Evolutionary conservation across 2,888 invertebrate genomes (phyloP).

Genomic region (Amiota communis): DNA sequence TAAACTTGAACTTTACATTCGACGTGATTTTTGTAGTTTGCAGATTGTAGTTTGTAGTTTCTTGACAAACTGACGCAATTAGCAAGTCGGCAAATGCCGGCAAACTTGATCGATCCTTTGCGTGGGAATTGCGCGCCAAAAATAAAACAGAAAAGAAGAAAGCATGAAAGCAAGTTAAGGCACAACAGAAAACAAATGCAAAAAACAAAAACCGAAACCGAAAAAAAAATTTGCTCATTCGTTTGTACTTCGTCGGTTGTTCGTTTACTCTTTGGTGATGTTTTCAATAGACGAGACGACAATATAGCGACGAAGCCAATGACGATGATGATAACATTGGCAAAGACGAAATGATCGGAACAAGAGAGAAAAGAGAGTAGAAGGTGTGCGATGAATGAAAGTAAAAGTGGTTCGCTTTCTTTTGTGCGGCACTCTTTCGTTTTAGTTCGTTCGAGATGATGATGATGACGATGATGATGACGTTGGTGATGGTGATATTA

Average conservation of each 20-base stretch:
- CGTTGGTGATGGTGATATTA: background rate
- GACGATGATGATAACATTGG: slow-evolving; percentile 2
- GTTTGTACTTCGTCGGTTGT: background rate
- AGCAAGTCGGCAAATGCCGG: background rate
- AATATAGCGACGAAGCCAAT: background rate
- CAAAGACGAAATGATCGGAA: background rate
- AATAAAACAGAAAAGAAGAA: slow-evolving; percentile 19
- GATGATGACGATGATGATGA: background rate
- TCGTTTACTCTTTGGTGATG: background rate
- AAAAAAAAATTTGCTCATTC: slow-evolving; percentile 30
- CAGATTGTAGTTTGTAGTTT: background rate
- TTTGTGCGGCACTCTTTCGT: slow-evolving; percentile 29
- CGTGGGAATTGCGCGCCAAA: slow-evolving; percentile 34
- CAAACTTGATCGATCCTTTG: slow-evolving; percentile 21
- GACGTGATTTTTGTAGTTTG: background rate
- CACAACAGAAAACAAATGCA: background rate
- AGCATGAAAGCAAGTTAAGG: too few relatives aligned
- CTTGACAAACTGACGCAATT: background rate
- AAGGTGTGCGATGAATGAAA: slow-evolving; percentile 46
- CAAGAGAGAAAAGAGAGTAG: background rate
- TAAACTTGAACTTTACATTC: slow-evolving; percentile 25
- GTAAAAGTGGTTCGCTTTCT: slow-evolving; percentile 52
- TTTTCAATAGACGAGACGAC: slow-evolving; percentile 3
- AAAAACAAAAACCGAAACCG: slow-evolving; percentile 20
- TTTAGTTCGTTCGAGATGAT: slow-evolving; percentile 23